Evolutionary conservation across 2,113 vertebrate genomes (phyloP), one percentile per base, ranked within the genome.

Genomic region (Clinocottus analis): DNA sequence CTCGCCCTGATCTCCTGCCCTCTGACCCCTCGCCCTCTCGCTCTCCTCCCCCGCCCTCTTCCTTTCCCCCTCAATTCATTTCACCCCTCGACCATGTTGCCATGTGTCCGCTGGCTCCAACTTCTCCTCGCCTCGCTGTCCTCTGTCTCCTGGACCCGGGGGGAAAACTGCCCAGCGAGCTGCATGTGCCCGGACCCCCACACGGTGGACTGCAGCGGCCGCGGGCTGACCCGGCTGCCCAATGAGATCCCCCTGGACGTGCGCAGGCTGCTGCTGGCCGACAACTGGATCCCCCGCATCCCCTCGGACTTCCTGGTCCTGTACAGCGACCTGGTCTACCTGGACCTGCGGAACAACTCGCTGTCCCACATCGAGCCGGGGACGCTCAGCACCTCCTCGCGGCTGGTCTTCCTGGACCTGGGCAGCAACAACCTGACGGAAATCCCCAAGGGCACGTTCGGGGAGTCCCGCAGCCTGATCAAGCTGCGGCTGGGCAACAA

Each of bases 301-400:
- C 97, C 98, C 14, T 95, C 96, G 0, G 98, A 98, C 93, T 98
- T 99, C 90, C 96, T 99, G 88, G 96, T 99, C 77, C 96, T 98
- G 89, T 97, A 99, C 85, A 97, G 97, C 71, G 98, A 99, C 90
- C 94, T 99, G 83, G 96, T 99, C 41, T 99, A 98, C 92, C 84
- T 99, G 94, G 98, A 99, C 94, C 96, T 99, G 82, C 94, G 97
- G 87, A 99, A 99, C 93, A 99, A 99, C 93, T 96, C 97, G 3
- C 94, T 99, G 51, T 96, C 96, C 75, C 89, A 93, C 67, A 95
- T 99, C 86, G 95, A 97, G 87, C 96, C 95, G 29, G 98, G 98
- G 72, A 97, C 97, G 17, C 96, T 99, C 82, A 96, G 96, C 92
- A 97, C 96, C 72, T 97, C 97, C 2, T 96, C 96, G 90, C 96